These are phyloP conservation scores for Poecilia picta DNA, from an alignment of 2,797 vertebrate species.

Conservation along the genomic window DNA sequence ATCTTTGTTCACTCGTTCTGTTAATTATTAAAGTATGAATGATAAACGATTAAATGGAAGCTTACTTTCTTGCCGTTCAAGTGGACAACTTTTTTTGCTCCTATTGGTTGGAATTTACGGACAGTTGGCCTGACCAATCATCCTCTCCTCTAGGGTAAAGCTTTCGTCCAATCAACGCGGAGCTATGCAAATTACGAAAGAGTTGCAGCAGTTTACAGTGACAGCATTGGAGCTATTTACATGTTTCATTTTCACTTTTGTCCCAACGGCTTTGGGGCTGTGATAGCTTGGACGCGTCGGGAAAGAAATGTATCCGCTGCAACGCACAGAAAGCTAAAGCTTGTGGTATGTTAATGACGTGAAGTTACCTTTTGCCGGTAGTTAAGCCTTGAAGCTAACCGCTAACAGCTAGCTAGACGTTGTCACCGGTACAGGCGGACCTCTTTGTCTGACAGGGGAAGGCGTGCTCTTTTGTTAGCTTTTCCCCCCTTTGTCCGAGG, in stretches of 20 bases:
- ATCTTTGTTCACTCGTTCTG: background rate
- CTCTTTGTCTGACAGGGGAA: conserved; percentile 86
- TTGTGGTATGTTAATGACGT: conserved; percentile 54
- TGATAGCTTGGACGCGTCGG: background rate
- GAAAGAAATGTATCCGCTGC: background rate
- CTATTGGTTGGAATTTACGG: conserved; percentile 67
- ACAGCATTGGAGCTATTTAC: conserved; percentile 37
- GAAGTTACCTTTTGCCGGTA: conserved; percentile 55
- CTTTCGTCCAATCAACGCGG: conserved; percentile 38
- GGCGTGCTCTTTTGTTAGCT: conserved; percentile 86
- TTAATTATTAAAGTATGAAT: conserved; percentile 2
- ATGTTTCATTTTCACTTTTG: conserved; percentile 50
- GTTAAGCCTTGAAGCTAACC: conserved; percentile 61
- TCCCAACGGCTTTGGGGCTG: background rate
- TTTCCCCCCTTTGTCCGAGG: conserved; percentile 77
- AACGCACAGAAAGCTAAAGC: conserved; percentile 10
- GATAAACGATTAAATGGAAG: background rate
- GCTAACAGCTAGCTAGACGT: conserved; percentile 66
- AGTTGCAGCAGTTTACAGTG: conserved; percentile 54
- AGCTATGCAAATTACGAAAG: conserved; percentile 68
- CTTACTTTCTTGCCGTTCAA: background rate
- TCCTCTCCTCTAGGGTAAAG: conserved; percentile 34
- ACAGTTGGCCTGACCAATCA: conserved; percentile 61
- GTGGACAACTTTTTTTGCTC: background rate
- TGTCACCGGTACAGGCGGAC: conserved; percentile 77